Conservation (phyloP, 2,113 vertebrate species). For the Otus sunia region DNA sequence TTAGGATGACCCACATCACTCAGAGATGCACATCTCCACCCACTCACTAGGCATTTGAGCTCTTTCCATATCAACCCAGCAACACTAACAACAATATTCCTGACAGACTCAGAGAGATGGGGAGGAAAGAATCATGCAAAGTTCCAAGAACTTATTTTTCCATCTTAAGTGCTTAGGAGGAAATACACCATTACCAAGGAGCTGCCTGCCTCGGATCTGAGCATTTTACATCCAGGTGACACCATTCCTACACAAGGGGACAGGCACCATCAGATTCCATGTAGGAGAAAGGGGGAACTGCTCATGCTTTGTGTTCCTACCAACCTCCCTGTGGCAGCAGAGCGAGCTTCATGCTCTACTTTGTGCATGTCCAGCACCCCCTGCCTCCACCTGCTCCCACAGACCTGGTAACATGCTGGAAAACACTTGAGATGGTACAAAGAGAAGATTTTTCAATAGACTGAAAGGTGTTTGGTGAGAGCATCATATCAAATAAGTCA, state of each 20-base stretch:
- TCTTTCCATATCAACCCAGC: neutral
- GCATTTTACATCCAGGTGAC: neutral
- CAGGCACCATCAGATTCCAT: neutral
- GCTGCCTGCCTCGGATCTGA: neutral
- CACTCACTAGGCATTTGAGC: fast-evolving
- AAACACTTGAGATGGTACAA: neutral
- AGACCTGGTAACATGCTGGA: fast-evolving
- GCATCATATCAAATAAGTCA: neutral
- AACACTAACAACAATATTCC: neutral
- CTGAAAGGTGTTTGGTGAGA: neutral
- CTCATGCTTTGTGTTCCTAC: neutral
- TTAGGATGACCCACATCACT: neutral
- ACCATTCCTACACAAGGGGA: neutral
- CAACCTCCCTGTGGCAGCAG: neutral
- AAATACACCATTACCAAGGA: neutral
- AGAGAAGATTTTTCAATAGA: neutral
- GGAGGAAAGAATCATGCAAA: fast-evolving
- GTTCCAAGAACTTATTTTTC: neutral
- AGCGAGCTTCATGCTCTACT: neutral
- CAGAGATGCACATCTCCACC: neutral
- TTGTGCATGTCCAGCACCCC: neutral
- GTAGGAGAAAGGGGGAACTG: fast-evolving
- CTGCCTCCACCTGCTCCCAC: neutral
- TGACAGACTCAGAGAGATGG: fast-evolving
- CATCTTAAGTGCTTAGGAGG: neutral